Evolutionary conservation across 2,888 invertebrate species (phyloP).

Genomic region (Nephrotoma guestfalica): DNA sequence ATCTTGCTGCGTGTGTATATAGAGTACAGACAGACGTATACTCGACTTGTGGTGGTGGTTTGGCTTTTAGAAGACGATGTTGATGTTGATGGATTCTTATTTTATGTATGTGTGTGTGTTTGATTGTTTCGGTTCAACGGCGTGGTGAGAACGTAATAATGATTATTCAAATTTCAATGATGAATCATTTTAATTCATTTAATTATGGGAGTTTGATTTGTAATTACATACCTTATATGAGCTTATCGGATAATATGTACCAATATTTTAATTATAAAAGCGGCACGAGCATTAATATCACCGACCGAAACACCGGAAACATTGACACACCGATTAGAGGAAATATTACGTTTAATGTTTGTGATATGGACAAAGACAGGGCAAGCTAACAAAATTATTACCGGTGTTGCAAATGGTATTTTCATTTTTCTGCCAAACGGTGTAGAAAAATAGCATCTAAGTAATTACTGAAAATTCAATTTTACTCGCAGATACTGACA

Average conservation of each 20-base stretch:
- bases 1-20: neutral
- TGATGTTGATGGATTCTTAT: neutral
- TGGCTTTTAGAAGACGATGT: neutral
- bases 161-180: neutral
- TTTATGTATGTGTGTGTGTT: neutral
- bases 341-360: slow-evolving; percentile 67
- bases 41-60: neutral
- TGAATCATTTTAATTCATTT: neutral
- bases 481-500: slow-evolving; percentile 62
- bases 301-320: slow-evolving; percentile 27
- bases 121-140: neutral
- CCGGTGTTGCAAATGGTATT: slow-evolving; percentile 33
- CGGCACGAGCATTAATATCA: slow-evolving; percentile 4
- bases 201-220: neutral
- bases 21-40: neutral
- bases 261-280: neutral
- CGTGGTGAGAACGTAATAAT: neutral
- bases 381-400: slow-evolving; percentile 49
- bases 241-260: neutral
- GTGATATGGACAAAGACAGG: slow-evolving; percentile 69
- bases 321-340: slow-evolving; percentile 53
- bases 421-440: slow-evolving; percentile 4
- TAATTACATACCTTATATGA: neutral
- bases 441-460: neutral
- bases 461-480: neutral